Evolutionary conservation across 2,888 invertebrate species (phyloP), one percentile per base, ranked within the genome.

Genomic region (Ophion costatus): DNA sequence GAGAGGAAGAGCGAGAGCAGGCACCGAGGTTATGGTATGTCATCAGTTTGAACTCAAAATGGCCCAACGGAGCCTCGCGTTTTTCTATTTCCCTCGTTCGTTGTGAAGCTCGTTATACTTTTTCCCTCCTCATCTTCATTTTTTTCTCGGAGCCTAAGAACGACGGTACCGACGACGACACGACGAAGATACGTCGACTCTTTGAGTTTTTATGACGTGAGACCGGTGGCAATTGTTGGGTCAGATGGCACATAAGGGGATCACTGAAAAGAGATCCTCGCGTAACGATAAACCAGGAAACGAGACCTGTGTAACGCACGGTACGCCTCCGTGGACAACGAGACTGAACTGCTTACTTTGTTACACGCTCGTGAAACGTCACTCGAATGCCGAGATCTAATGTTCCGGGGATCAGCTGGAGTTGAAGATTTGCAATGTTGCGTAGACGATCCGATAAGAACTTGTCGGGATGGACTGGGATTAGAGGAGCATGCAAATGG

Each of bases 171-270:
- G 63, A 3, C 17, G 51, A 38, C 51, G 14, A 77, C 14, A 77
- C n/a, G 59, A 20, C 17, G 57, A 57, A 11, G 42, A 29, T 7
- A 42, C 14, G 73, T 51, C 75, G 69, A 45, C 66, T 73, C 61
- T 91, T 91, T 90, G 89, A 0, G 85, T 57, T 91, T 92, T 92
- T 91, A 92, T 90, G 91, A 91, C 86, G 91, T 91, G 91, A 90
- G 90, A 88, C 88, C 84, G 88, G 86, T 84, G 84, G 86, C 84
- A 80, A 83, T 73, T 11, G 64, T 70, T 71, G 67, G 83, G 80
- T 85, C 80, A 87, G 59, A 87, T 84, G 86, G 73, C 84, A 88
- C 80, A 75, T 59, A 81, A 87, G 86, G 9, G 22, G 22, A 22
- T 22, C 86, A 82, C 69, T 33, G 78, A 66, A 20, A 42, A 85